Conservation (phyloP, 1,140 invertebrate species). For the Periplaneta americana region DNA sequence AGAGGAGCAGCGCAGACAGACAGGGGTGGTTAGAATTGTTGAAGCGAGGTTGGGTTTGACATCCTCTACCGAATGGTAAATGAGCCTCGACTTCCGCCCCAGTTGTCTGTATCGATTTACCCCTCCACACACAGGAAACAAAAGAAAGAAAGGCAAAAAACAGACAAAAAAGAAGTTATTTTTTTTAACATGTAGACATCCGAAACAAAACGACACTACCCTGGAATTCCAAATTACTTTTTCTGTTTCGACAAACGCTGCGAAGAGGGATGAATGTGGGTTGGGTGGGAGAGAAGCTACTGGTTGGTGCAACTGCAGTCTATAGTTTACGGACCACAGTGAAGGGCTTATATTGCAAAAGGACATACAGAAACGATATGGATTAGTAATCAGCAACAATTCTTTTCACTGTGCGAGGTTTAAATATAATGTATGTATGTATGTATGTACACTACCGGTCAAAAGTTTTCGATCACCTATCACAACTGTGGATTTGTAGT, state of each 20-base stretch:
- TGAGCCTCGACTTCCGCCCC: constrained; percentile 14
- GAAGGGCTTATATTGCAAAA: not conserved
- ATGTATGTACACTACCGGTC: no score
- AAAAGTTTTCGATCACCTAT: no score
- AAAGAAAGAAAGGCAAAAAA: constrained; percentile 3
- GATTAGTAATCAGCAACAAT: no score
- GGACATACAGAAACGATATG: no score
- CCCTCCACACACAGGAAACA: not conserved
- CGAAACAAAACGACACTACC: constrained; percentile 18
- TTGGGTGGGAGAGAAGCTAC: not conserved
- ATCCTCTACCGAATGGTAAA: constrained; percentile 13
- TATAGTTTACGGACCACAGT: not conserved
- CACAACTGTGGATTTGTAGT: no score
- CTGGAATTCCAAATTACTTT: constrained; percentile 19
- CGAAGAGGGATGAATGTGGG: not conserved
- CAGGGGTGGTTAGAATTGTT: not conserved
- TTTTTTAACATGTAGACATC: constrained; percentile 19
- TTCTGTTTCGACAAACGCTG: constrained; percentile 14
- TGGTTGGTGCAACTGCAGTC: not conserved
- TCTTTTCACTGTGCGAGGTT: no score
- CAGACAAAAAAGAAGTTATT: constrained; percentile 5
- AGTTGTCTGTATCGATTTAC: not conserved
- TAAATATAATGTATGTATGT: no score
- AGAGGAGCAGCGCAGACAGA: not conserved
- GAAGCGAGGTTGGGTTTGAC: not conserved